These are phyloP conservation scores for Drosophila gaucha DNA, from an alignment of 2,888 invertebrate species.

Conservation along the genomic window DNA sequence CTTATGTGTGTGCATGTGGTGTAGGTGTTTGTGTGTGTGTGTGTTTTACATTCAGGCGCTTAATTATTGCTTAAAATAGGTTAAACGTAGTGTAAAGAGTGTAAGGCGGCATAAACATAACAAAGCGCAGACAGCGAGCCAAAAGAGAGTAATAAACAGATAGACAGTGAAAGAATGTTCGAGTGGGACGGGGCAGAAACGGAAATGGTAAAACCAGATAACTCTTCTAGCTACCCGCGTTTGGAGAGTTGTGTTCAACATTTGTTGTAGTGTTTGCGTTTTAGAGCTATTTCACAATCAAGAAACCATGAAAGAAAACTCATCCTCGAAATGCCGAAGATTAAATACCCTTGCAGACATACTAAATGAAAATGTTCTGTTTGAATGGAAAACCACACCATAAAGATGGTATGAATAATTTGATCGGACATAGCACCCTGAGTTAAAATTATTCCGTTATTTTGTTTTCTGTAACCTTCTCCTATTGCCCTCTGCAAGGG, in stretches of 20 bases:
- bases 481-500: constrained; percentile 9
- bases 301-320: constrained; percentile 16
- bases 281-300: constrained; percentile 14
- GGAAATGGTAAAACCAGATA: constrained; percentile 51
- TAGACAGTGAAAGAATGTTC: constrained; percentile 32
- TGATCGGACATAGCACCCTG: not conserved
- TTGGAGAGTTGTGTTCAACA: constrained; percentile 26
- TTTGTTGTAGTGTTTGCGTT: constrained; percentile 32
- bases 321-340: constrained; percentile 14
- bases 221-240: constrained; percentile 56
- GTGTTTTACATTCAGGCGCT: constrained; percentile 32
- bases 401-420: too few species aligned
- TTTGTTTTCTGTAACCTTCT: not conserved
- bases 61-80: constrained; percentile 51
- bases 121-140: constrained; percentile 58
- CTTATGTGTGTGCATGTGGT: constrained; percentile 15
- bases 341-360: constrained; percentile 15
- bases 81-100: constrained; percentile 53
- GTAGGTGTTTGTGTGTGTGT: constrained; percentile 21
- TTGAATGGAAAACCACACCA: not conserved
- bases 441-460: not conserved
- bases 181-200: constrained; percentile 28
- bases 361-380: not conserved
- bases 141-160: constrained; percentile 32
- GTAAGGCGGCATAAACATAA: constrained; percentile 53